These are phyloP conservation scores for Chamaetylas fuelleborni DNA, from an alignment of 2,113 vertebrate genomes.

Conservation along the genomic window DNA sequence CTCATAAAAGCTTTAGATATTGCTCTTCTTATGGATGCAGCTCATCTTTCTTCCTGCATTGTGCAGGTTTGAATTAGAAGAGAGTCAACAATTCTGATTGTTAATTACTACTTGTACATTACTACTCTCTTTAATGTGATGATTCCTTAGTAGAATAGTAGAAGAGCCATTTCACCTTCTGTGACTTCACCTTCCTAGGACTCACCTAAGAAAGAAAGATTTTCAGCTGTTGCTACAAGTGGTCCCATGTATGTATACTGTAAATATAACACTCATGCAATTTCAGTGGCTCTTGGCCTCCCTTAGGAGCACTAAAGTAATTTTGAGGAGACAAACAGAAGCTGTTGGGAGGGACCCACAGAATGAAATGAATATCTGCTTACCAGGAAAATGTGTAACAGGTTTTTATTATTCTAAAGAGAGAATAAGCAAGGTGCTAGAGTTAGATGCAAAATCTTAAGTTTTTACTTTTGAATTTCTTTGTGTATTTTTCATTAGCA, in stretches of 20 bases:
- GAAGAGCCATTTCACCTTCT: not conserved
- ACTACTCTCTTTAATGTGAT: not conserved
- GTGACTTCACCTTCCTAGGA: not conserved
- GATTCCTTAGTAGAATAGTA: not conserved
- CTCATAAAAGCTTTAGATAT: not conserved
- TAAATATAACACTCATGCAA: not conserved
- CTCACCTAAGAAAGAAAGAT: not conserved
- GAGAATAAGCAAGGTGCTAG: not conserved
- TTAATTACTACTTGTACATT: not conserved
- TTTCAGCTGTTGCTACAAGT: not conserved
- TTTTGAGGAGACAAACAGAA: not conserved
- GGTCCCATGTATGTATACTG: fast-evolving
- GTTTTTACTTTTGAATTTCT: not conserved
- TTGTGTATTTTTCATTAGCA: not conserved
- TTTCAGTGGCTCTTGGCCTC: not conserved
- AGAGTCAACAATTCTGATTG: not conserved
- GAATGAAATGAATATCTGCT: not conserved
- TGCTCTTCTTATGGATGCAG: not conserved
- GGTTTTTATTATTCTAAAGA: not conserved
- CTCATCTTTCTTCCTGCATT: not conserved
- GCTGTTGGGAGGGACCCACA: not conserved
- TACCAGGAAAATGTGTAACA: not conserved
- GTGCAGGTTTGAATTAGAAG: not conserved
- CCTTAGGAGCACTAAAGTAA: not conserved
- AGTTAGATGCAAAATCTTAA: not conserved